Percentiles rank a stretch among this genome's conserved stretches.
These are phyloP conservation scores for Temnothorax longispinosus DNA, from an alignment of 1,140 invertebrate species.

Conservation along the genomic window DNA sequence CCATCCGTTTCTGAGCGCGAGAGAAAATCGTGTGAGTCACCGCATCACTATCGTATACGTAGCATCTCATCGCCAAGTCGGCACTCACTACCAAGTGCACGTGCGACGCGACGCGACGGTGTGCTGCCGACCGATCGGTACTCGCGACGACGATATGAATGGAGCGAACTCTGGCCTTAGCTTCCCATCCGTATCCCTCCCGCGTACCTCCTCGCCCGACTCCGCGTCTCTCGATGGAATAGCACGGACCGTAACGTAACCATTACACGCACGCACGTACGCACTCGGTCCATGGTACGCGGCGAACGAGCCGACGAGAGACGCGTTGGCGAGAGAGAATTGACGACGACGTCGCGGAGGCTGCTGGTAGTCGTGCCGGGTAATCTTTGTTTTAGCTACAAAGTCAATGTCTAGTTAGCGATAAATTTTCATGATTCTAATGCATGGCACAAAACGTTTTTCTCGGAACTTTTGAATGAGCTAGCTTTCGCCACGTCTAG, in stretches of 20 bases:
- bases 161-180: slow-evolving; percentile 70
- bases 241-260: slow-evolving; percentile 71
- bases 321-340: slow-evolving; percentile 68
- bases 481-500: neutral
- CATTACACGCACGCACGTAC: slow-evolving; percentile 62
- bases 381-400: neutral
- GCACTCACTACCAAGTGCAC: slow-evolving; percentile 32
- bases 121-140: slow-evolving; percentile 45
- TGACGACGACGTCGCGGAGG: slow-evolving; percentile 7
- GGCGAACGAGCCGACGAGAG: slow-evolving; percentile 2
- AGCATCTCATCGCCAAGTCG: slow-evolving; percentile 23
- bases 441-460: neutral
- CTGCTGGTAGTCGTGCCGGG: slow-evolving; percentile 4
- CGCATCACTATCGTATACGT: slow-evolving; percentile 6
- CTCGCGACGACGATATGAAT: slow-evolving; percentile 72
- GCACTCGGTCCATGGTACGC: slow-evolving; percentile 15
- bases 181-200: neutral
- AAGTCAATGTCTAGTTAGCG: neutral
- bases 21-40: slow-evolving; percentile 55
- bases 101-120: neutral
- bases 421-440: neutral
- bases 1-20: neutral
- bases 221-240: slow-evolving; percentile 31
- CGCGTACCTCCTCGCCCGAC: neutral
- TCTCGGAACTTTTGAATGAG: neutral